Evolutionary conservation across 2,797 vertebrate species (phyloP), one percentile per base, ranked within the genome.

Genomic region (Crax fasciolata): DNA sequence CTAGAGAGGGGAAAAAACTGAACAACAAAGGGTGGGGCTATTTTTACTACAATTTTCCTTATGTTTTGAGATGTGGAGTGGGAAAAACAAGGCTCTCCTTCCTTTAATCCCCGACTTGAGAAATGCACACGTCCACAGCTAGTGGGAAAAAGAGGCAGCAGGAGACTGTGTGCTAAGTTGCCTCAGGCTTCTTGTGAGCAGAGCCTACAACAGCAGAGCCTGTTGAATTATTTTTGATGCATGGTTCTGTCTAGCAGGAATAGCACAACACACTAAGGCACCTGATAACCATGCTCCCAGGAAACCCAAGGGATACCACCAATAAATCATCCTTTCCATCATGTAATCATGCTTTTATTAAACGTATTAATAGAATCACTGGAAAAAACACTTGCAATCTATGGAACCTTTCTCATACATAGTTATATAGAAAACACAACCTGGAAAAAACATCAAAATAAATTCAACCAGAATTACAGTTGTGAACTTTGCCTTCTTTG

Each of bases 151-250:
- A 86, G 18, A 89, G 41, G 52, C 66, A 92, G 87, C 58, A 87
- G 70, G 79, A 93, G 67, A 93, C 84, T 65, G 43, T 28, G 87
- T 77, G 82, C 59, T 94, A 95, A 93, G 43, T 90, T 92, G 95
- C 84, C 90, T 94, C 72, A 39, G 85, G 89, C 92, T 92, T 62
- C 1, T 81, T 94, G 89, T 59, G 51, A 93, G 80, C 65, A 68
- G 23, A 6, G 43, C 59, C 89, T 95, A 88, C 51, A 95, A 86
- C 89, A 96, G 87, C 55, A 57, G 55, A 57, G 55, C 72, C 57
- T 94, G 68, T 3, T 92, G 93, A 96, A 86, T 87, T 94, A 67
- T 86, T 90, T 93, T 78, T 84, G 48, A 68, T 76, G 61, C 82
- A 77, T 84, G 68, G 72, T 39, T 94, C 81, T 81, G 23, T 87